Percentiles rank a stretch among this genome's conserved stretches.
Conservation (phyloP, 92 coral and sea anemone genomes). For the Porites evermanni region DNA sequence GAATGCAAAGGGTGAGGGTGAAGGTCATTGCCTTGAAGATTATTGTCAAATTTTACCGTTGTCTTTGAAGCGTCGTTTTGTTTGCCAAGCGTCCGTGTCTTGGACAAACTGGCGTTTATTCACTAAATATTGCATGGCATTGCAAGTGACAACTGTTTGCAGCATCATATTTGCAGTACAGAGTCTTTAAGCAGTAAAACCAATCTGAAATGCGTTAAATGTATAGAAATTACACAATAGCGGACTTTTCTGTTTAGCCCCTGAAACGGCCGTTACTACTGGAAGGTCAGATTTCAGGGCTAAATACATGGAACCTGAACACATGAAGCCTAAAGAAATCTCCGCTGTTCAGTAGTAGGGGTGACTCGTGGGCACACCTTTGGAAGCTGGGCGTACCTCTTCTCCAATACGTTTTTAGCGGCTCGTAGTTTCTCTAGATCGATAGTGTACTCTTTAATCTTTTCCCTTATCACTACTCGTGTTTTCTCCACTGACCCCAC, state of each 20-base stretch:
- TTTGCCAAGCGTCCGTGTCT: no score
- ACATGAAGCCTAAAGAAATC: no score
- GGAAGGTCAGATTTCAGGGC: background rate
- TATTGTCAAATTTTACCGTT: no score
- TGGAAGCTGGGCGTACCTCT: conserved; percentile 56
- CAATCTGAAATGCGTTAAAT: background rate
- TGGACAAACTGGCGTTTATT: no score
- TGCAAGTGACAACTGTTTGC: background rate
- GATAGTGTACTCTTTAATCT: conserved; percentile 66
- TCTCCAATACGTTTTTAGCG: conserved; percentile 50
- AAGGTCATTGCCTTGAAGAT: no score
- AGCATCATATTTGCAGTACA: background rate
- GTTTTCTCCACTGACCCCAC: conserved; percentile 48
- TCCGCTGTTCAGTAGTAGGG: background rate
- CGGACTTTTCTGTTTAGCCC: background rate
- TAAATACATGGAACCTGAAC: no score
- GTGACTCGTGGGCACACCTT: conserved; percentile 39
- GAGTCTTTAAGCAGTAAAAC: background rate
- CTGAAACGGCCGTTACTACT: background rate
- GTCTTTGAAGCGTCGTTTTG: no score
- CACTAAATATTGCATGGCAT: no score
- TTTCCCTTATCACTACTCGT: conserved; percentile 48
- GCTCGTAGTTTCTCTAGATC: conserved; percentile 64
- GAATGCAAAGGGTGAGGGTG: no score
- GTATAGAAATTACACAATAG: background rate